phyloP scores from a whole-genome alignment of 2,113 vertebrate genomes.

The Prionailurus bengalensis region DNA sequence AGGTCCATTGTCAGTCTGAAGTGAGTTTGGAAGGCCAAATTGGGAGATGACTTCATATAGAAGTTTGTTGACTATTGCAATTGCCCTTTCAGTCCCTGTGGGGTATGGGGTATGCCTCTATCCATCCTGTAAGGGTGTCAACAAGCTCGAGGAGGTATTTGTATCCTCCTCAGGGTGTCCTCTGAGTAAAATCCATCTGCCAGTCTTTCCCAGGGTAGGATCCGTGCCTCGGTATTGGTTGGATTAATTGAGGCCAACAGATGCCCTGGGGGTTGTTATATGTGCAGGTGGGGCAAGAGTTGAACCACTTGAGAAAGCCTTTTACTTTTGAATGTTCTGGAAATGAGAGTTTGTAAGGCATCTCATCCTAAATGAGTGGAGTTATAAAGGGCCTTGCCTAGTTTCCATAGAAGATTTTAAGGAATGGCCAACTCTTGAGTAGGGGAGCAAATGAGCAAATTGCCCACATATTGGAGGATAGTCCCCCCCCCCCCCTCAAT shows the following conservation, averaged over 20 bases:
- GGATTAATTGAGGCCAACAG: background rate
- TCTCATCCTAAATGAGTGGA: background rate
- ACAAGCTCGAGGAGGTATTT: background rate
- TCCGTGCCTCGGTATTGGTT: background rate
- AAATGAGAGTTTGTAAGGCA: background rate
- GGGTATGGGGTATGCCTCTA: background rate
- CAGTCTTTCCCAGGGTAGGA: background rate
- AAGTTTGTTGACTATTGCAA: background rate
- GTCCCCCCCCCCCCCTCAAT: background rate
- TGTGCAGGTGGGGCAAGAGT: background rate
- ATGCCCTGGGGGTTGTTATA: background rate
- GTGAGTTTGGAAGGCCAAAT: background rate
- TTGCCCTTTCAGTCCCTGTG: background rate
- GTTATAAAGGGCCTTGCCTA: background rate
- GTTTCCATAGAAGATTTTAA: background rate
- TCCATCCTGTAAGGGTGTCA: background rate
- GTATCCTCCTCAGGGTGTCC: background rate
- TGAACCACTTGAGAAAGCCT: background rate
- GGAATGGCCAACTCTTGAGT: background rate
- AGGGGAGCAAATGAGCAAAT: background rate
- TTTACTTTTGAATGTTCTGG: background rate
- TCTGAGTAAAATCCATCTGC: background rate
- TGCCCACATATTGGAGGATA: background rate
- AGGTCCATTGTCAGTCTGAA: background rate
- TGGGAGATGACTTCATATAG: background rate